Evolutionary conservation across 2,113 vertebrate species (phyloP).

Genomic region (Carassius auratus): DNA sequence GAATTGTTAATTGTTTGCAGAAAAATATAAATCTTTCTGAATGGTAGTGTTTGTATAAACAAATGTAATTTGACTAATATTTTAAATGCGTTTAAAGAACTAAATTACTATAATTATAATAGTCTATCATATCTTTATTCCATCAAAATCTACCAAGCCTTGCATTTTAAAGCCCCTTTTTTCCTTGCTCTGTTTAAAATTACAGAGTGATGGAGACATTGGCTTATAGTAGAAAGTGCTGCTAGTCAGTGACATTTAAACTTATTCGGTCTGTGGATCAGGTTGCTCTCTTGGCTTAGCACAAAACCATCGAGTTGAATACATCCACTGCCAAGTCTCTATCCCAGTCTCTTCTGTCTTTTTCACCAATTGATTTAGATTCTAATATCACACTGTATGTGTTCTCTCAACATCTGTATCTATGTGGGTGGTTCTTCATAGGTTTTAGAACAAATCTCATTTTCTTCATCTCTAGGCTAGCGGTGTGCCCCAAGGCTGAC

Average conservation of each 20-base stretch:
- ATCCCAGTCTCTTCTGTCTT: not conserved
- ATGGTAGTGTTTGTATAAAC: not conserved
- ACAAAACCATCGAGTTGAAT: constrained; percentile 48
- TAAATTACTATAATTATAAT: not conserved
- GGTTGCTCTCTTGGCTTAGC: constrained; percentile 47
- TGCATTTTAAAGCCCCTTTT: not conserved
- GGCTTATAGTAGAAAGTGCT: not conserved
- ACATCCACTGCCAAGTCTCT: constrained; percentile 35
- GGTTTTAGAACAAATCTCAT: constrained; percentile 25
- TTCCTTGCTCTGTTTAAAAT: constrained; percentile 2
- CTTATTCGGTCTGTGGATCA: constrained; percentile 37
- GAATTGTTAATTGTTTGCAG: not conserved
- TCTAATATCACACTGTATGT: not conserved
- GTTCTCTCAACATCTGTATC: constrained; percentile 15
- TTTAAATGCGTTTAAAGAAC: not conserved
- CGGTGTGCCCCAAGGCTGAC: constrained; percentile 37
- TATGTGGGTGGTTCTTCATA: constrained; percentile 44
- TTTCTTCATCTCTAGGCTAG: constrained; percentile 36
- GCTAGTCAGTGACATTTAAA: constrained; percentile 46
- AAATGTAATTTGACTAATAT: not conserved
- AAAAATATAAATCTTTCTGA: not conserved
- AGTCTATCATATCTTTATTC: not conserved
- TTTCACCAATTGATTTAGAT: constrained; percentile 17
- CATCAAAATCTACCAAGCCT: not conserved
- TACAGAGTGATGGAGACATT: constrained; percentile 20